Evolutionary conservation across 1,140 invertebrate genomes (phyloP), one percentile per base, ranked within the genome.

Genomic region (Potamilus streckersoni): DNA sequence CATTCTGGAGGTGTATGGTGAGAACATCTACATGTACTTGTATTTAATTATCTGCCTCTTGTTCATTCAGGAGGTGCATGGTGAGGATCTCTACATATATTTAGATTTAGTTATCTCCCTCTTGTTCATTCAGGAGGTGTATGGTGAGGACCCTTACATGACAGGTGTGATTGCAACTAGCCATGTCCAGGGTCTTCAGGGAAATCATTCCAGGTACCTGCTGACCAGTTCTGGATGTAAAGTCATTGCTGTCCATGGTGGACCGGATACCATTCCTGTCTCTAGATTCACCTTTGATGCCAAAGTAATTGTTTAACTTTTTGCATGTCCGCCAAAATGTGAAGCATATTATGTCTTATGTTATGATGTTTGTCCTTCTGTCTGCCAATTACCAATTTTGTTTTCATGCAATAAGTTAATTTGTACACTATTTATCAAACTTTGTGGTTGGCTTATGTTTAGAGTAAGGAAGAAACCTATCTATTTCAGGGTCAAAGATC

Each of bases 81-180:
- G 87, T n/a, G 87, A 88, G 69, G 87, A 88, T 77, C 87, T 86
- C 1, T 86, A 77, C 63, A 65, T 88, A 49, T 49, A 49, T 1
- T 49, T 49, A 11, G 38, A 49, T 49, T 49, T 49, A 49, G 6
- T 49, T 49, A 49, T 8, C 38, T 20, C 16, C 31, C 19, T 27
- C 56, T n/a, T 14, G 38, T 64, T 63, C 86, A 87, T 70, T 66
- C 87, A 13, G 62, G 79, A 56, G 78, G 85, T 19, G 79, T 88
- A 87, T 74, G 87, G 87, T n/a, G 87, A 88, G 69, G 87, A 88
- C 78, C 87, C 87, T 0, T 86, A 77, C 63, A 65, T 88, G 67
- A 85, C 62, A 75, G 86, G 86, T 31, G 60, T 79, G 17, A 73
- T 81, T 60, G 80, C 79, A 8, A 63, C 68, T 15, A 62, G 69